A percentile compares a stretch with the other conserved stretches of the same genome.
Evolutionary conservation across 1,140 invertebrate genomes (phyloP).

Genomic region (Eciton burchellii): DNA sequence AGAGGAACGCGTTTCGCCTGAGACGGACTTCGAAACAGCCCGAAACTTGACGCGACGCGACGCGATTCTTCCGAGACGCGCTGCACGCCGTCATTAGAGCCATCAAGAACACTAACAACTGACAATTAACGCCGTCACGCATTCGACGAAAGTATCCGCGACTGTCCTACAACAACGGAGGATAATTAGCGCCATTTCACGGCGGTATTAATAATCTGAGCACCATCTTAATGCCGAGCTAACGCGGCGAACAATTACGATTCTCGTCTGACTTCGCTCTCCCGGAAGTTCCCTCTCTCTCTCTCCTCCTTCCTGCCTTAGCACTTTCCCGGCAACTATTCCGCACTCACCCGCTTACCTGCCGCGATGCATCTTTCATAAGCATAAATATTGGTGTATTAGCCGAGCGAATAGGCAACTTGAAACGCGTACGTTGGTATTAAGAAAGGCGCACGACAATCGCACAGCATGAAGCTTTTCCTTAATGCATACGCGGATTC

Average conservation of each 20-base stretch:
- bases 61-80: constrained; percentile 30
- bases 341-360: constrained; percentile 35
- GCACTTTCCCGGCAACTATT: constrained; percentile 13
- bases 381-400: constrained; percentile 48
- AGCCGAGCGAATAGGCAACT: constrained; percentile 27
- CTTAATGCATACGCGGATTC: constrained; percentile 5
- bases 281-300: constrained; percentile 51
- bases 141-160: constrained; percentile 53
- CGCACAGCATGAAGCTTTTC: constrained; percentile 25
- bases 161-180: constrained; percentile 13
- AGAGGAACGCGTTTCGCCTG: not conserved
- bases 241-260: constrained; percentile 58
- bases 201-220: constrained; percentile 59
- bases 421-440: constrained; percentile 28
- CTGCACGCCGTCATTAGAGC: constrained; percentile 22
- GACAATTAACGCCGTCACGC: constrained; percentile 26
- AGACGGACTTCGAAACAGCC: constrained; percentile 5
- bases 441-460: constrained; percentile 47
- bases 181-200: constrained; percentile 53
- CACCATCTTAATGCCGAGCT: constrained; percentile 62
- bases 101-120: constrained; percentile 42
- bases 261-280: constrained; percentile 60
- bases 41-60: not conserved
- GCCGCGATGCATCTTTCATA: constrained; percentile 52
- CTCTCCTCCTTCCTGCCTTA: not conserved